Conservation (phyloP, 1,140 invertebrate genomes). For the Bilobella aurantiaca region DNA sequence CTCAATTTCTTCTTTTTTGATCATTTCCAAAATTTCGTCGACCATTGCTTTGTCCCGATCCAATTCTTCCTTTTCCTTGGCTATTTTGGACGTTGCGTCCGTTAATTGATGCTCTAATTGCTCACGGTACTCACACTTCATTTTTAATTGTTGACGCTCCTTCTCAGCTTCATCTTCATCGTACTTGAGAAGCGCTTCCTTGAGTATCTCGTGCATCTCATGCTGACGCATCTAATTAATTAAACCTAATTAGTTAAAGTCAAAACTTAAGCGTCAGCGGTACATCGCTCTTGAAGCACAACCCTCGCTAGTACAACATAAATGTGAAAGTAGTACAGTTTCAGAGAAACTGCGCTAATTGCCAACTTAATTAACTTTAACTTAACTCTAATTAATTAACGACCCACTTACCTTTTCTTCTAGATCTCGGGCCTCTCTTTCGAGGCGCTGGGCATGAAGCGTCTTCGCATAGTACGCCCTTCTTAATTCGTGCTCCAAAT, state of each 20-base stretch:
- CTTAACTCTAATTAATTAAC: background rate
- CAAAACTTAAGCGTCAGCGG: too few species aligned
- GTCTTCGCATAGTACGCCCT: slow-evolving; percentile 33
- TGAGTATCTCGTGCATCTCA: slow-evolving; percentile 26
- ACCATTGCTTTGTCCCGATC: slow-evolving; percentile 28
- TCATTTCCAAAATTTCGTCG: slow-evolving; percentile 28
- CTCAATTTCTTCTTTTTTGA: slow-evolving; percentile 30
- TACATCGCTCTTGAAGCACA: too few species aligned
- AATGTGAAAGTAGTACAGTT: background rate
- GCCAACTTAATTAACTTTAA: background rate
- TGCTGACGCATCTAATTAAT: slow-evolving; percentile 23
- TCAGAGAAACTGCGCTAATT: background rate
- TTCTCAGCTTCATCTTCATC: slow-evolving; percentile 25
- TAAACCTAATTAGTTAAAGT: too few species aligned
- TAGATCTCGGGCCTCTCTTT: slow-evolving; percentile 26
- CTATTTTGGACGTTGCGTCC: slow-evolving; percentile 19
- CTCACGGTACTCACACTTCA: slow-evolving; percentile 23
- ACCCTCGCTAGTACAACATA: too few species aligned
- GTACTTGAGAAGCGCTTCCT: slow-evolving; percentile 21
- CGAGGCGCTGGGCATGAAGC: slow-evolving; percentile 30
- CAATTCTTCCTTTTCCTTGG: slow-evolving; percentile 23
- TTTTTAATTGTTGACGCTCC: background rate
- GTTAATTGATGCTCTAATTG: slow-evolving; percentile 25
- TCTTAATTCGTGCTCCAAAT: slow-evolving; percentile 27
- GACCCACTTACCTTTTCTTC: slow-evolving; percentile 28